Evolutionary conservation across 1,140 invertebrate genomes (phyloP).

Genomic region (Archivesica marissinica): DNA sequence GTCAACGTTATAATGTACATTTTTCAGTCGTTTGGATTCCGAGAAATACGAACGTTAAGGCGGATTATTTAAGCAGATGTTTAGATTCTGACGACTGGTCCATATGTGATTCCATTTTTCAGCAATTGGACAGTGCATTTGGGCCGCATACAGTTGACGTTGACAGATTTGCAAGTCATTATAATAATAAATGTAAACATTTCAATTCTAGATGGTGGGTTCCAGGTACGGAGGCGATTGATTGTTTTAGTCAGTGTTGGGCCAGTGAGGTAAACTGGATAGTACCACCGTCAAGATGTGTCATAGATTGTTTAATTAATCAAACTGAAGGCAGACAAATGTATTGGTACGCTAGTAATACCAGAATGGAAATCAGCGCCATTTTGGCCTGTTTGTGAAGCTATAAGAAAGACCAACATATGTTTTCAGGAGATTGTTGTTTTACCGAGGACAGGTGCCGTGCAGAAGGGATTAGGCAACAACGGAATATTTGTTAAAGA

Average conservation of each 20-base stretch:
- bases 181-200: constrained; percentile 36
- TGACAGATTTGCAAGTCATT: constrained; percentile 56
- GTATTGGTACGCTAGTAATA: constrained; percentile 23
- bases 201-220: constrained; percentile 53
- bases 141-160: constrained; percentile 29
- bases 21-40: constrained; percentile 25
- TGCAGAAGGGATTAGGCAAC: neutral
- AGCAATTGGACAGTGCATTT: constrained; percentile 8
- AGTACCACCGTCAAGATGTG: constrained; percentile 49
- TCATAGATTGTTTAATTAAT: constrained; percentile 24
- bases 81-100: constrained; percentile 31
- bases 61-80: neutral
- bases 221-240: constrained; percentile 21
- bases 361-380: constrained; percentile 43
- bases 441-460: neutral
- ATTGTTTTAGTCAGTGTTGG: constrained; percentile 45
- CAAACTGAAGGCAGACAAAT: constrained; percentile 13
- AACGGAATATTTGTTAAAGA: constrained; percentile 36
- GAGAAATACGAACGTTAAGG: neutral
- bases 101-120: neutral
- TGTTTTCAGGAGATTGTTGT: neutral
- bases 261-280: constrained; percentile 54
- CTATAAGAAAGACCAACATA: neutral
- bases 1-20: constrained; percentile 1
- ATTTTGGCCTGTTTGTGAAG: constrained; percentile 26